A percentile compares a stretch with the other conserved stretches of the same genome.
Conservation (phyloP, 2,113 vertebrate genomes). For the Nymphicus hollandicus region DNA sequence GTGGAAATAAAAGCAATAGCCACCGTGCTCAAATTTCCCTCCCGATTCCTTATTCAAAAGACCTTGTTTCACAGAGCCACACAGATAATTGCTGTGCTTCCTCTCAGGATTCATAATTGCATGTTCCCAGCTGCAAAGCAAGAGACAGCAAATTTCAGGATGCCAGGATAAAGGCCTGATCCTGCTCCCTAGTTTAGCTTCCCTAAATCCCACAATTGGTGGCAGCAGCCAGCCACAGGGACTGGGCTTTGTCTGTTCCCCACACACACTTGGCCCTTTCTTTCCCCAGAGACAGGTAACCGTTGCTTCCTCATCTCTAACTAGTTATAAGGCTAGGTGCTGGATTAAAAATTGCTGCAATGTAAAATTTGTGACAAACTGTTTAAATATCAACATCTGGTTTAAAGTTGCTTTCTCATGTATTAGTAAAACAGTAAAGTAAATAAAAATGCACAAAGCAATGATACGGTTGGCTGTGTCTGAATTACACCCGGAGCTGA, state of each 20-base stretch:
- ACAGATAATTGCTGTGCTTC: conserved; percentile 23
- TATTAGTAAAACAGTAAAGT: background rate
- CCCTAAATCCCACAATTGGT: background rate
- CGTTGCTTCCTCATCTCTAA: background rate
- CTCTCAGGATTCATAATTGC: conserved; percentile 45
- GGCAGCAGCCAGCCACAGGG: background rate
- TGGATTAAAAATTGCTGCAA: background rate
- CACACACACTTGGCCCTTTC: background rate
- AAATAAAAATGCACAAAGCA: conserved; percentile 5
- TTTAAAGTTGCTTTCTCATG: background rate
- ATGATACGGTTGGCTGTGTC: background rate
- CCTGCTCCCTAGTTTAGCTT: background rate
- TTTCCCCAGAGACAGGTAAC: background rate
- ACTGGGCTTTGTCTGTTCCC: background rate
- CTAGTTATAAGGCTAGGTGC: background rate
- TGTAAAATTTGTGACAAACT: background rate
- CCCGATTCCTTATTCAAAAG: background rate
- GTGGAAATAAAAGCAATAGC: conserved; percentile 10
- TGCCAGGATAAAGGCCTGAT: background rate
- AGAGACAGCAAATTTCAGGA: conserved; percentile 8
- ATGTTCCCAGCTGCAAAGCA: conserved; percentile 36
- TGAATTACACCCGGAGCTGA: background rate
- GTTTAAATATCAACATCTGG: background rate
- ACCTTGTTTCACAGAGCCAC: conserved; percentile 1
- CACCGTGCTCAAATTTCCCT: background rate